Evolutionary conservation across 2,888 invertebrate species (phyloP).

Genomic region (Achlya flavicornis): DNA sequence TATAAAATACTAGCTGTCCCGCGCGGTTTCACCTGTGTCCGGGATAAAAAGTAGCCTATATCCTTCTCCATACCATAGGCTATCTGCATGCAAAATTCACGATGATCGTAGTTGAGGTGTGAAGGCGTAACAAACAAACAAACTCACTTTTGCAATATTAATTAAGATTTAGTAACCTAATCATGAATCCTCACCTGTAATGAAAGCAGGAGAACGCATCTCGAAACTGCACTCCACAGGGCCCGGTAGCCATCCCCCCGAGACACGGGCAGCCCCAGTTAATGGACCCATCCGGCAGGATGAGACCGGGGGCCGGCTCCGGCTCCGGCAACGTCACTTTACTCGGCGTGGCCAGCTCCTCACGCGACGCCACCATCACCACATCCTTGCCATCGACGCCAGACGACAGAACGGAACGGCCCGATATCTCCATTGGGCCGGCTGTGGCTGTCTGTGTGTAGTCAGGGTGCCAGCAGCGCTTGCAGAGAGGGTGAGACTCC

Average conservation of each 20-base stretch:
- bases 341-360: slow-evolving; percentile 90
- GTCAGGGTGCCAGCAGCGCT: slow-evolving; percentile 11
- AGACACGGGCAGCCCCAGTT: slow-evolving; percentile 99
- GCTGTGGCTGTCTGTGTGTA: background rate
- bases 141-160: no score
- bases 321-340: slow-evolving; percentile 87
- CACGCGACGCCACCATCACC: slow-evolving; percentile 91
- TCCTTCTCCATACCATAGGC: no score
- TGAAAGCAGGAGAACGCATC: slow-evolving; percentile 98
- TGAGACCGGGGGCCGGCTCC: slow-evolving; percentile 90
- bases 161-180: no score
- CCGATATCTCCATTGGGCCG: slow-evolving; percentile 7
- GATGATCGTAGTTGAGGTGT: no score
- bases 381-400: slow-evolving; percentile 86
- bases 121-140: no score
- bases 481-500: background rate
- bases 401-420: background rate
- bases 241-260: slow-evolving; percentile 98
- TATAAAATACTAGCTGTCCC: no score
- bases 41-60: no score
- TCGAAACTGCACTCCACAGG: slow-evolving; percentile 96
- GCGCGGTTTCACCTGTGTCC: no score
- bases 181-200: slow-evolving; percentile 82
- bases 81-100: no score
- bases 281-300: slow-evolving; percentile 93